Conservation (phyloP, 1,140 invertebrate species). For the Stegodyphus dumicola region DNA sequence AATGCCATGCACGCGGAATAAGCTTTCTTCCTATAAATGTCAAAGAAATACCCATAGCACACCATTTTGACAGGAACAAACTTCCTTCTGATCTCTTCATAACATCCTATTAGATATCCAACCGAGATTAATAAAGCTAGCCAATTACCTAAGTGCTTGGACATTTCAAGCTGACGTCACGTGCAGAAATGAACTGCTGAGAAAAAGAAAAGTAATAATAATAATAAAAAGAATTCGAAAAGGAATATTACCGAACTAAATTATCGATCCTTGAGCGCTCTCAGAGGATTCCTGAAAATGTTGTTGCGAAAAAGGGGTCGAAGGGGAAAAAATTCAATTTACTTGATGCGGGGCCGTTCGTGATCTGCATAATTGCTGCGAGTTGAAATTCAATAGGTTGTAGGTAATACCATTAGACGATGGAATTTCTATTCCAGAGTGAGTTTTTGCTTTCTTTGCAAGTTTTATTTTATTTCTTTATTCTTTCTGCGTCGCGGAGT, state of each 20-base stretch:
- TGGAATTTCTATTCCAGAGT: slow-evolving; percentile 25
- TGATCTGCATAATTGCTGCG: slow-evolving; percentile 54
- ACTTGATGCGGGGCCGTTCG: slow-evolving; percentile 34
- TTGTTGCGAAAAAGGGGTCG: slow-evolving; percentile 24
- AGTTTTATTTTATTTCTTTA: not conserved
- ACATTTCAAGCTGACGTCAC: not conserved
- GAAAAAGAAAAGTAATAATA: not conserved
- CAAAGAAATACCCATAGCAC: no score
- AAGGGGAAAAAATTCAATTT: slow-evolving; percentile 50
- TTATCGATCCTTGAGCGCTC: slow-evolving; percentile 29
- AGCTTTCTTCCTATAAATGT: no score
- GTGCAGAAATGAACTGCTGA: not conserved
- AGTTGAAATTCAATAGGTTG: slow-evolving; percentile 56
- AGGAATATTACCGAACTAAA: slow-evolving; percentile 2
- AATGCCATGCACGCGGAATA: no score
- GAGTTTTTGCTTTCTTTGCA: slow-evolving; percentile 19
- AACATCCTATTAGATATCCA: no score
- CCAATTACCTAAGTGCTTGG: slow-evolving; percentile 32
- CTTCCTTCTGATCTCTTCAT: no score
- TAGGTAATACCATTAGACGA: slow-evolving; percentile 52
- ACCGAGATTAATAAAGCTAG: slow-evolving; percentile 21
- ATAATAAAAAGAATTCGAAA: not conserved
- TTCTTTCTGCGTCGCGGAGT: not conserved
- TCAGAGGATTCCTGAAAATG: slow-evolving; percentile 2
- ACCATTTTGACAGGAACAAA: no score